Conservation (phyloP, 2,797 vertebrate genomes). For the Enteromius afrohamiltoni region DNA sequence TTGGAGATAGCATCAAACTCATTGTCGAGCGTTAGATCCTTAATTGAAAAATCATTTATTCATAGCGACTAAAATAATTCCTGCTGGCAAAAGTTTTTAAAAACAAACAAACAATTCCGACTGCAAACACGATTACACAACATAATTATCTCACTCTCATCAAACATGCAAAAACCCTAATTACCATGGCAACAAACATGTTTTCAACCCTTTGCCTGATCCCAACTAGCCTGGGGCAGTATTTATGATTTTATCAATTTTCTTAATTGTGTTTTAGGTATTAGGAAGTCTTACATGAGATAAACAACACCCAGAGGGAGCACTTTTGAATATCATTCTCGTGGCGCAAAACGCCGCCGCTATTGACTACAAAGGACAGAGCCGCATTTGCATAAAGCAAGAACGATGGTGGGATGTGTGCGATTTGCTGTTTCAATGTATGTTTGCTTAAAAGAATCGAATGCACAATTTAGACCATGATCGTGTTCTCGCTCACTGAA, state of each 20-base stretch:
- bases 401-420: background rate
- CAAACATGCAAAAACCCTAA: slow-evolving; percentile 71
- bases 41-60: slow-evolving; percentile 72
- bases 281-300: slow-evolving; percentile 59
- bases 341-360: slow-evolving; percentile 12
- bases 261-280: slow-evolving; percentile 59
- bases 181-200: slow-evolving; percentile 72
- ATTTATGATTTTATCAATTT: slow-evolving; percentile 66
- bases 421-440: background rate
- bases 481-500: background rate
- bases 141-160: slow-evolving; percentile 73
- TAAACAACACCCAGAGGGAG: slow-evolving; percentile 59
- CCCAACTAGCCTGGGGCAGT: slow-evolving; percentile 63
- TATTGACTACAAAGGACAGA: slow-evolving; percentile 28
- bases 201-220: slow-evolving; percentile 60
- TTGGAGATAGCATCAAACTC: slow-evolving; percentile 50
- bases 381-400: slow-evolving; percentile 17
- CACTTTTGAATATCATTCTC: slow-evolving; percentile 60
- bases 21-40: slow-evolving; percentile 57
- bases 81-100: slow-evolving; percentile 71
- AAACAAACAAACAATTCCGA: slow-evolving; percentile 78
- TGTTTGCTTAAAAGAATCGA: background rate
- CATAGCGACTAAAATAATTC: slow-evolving; percentile 68
- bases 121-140: slow-evolving; percentile 78
- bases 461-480: slow-evolving; percentile 6